These are phyloP conservation scores for Neoniphon sammara DNA, from an alignment of 2,797 vertebrate species.

Conservation along the genomic window DNA sequence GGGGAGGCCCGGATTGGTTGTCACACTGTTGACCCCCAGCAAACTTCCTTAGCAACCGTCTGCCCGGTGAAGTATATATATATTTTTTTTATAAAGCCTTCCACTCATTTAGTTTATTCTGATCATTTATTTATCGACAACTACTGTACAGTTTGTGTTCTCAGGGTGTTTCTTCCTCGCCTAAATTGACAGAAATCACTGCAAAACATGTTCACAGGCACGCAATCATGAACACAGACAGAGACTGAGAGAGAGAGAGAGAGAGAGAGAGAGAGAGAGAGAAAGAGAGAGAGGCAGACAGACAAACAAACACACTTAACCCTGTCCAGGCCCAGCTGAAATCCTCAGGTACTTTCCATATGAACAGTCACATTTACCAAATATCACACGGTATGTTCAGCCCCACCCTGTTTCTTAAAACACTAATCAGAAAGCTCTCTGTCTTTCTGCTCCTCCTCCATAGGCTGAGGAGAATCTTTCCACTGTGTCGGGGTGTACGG, in stretches of 20 bases:
- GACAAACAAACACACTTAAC: constrained; percentile 15
- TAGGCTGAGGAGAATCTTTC: background rate
- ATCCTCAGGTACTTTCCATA: constrained; percentile 75
- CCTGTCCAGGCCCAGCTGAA: constrained; percentile 8
- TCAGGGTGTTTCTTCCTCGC: no score
- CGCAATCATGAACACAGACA: background rate
- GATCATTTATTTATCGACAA: no score
- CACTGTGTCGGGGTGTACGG: background rate
- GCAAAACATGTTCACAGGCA: background rate
- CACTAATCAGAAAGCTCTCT: constrained; percentile 37
- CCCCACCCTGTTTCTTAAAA: constrained; percentile 13
- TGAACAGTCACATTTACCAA: constrained; percentile 42
- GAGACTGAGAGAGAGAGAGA: constrained; percentile 13
- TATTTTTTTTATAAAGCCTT: no score
- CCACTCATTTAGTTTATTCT: no score
- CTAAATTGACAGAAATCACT: background rate
- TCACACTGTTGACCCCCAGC: no score
- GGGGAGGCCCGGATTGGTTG: no score
- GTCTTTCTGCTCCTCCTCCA: no score
- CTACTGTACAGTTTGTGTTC: no score
- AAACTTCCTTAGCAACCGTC: no score
- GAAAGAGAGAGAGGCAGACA: constrained; percentile 18
- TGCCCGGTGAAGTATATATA: no score
- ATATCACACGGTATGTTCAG: constrained; percentile 47
- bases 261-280: no score